Conservation (phyloP, 2,113 vertebrate genomes). For the Oriolus oriolus region DNA sequence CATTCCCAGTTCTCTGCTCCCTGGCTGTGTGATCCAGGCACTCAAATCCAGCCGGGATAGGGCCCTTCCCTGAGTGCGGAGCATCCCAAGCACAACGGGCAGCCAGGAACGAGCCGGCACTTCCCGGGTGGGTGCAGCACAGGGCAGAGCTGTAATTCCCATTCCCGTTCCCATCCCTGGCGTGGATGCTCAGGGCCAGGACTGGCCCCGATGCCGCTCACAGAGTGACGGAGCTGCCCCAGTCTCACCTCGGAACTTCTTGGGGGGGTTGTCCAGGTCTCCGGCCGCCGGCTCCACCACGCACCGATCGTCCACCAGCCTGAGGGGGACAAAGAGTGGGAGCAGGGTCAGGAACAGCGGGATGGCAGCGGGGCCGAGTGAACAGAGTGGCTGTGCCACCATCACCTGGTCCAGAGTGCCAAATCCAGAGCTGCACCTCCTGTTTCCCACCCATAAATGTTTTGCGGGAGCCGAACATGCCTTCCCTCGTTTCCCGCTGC, state of each 20-base stretch:
- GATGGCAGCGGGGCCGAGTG: neutral
- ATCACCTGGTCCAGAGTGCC: neutral
- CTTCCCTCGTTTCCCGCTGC: rapidly evolving
- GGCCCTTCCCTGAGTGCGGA: neutral
- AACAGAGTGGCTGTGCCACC: neutral
- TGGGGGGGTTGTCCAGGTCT: slow-evolving; percentile 92
- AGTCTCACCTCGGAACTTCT: slow-evolving; percentile 92
- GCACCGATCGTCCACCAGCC: slow-evolving; percentile 94
- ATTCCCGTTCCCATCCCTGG: rapidly evolving
- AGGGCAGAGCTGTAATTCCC: neutral
- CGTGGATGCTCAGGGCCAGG: rapidly evolving
- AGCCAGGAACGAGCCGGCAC: neutral
- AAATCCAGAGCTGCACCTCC: neutral
- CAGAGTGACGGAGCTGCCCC: neutral
- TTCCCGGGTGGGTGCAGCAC: neutral
- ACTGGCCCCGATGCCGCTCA: rapidly evolving
- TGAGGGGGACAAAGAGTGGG: neutral
- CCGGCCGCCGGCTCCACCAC: slow-evolving; percentile 92
- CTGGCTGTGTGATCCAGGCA: neutral
- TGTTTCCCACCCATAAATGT: neutral
- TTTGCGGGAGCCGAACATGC: rapidly evolving
- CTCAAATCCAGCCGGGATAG: rapidly evolving
- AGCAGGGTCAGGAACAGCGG: neutral
- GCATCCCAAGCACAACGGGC: rapidly evolving
- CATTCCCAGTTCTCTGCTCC: neutral